phyloP scores from a whole-genome alignment of 2,888 invertebrate species.

The Ophonus ardosiacus region DNA sequence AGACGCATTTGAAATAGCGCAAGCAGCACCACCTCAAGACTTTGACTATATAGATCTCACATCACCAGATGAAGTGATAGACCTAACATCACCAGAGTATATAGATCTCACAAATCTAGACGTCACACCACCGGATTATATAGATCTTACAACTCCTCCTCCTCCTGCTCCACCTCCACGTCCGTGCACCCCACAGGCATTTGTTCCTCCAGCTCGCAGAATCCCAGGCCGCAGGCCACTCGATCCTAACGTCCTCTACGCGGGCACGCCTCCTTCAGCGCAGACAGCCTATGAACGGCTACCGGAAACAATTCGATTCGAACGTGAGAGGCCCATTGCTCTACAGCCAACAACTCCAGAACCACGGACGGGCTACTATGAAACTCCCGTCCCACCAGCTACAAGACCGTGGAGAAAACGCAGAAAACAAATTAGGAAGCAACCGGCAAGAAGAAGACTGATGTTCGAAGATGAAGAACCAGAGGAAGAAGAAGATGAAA shows the following conservation, averaged over 20 bases:
- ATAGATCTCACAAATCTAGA: background rate
- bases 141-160: background rate
- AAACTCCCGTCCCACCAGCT: conserved; percentile 7
- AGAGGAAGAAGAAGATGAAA: background rate
- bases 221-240: background rate
- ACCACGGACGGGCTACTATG: background rate
- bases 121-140: background rate
- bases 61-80: background rate
- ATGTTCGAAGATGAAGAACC: background rate
- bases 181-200: background rate
- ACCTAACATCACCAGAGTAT: background rate
- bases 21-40: background rate
- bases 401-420: conserved; percentile 7
- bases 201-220: background rate
- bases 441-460: background rate
- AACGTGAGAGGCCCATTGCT: background rate
- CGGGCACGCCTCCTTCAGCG: background rate
- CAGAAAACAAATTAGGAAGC: background rate
- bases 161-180: background rate
- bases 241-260: conserved; percentile 17
- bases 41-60: background rate
- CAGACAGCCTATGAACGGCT: background rate
- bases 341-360: background rate
- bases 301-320: conserved; percentile 11
- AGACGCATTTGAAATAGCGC: background rate